Conservation (phyloP, 2,113 vertebrate genomes). For the Heliornis fulica region DNA sequence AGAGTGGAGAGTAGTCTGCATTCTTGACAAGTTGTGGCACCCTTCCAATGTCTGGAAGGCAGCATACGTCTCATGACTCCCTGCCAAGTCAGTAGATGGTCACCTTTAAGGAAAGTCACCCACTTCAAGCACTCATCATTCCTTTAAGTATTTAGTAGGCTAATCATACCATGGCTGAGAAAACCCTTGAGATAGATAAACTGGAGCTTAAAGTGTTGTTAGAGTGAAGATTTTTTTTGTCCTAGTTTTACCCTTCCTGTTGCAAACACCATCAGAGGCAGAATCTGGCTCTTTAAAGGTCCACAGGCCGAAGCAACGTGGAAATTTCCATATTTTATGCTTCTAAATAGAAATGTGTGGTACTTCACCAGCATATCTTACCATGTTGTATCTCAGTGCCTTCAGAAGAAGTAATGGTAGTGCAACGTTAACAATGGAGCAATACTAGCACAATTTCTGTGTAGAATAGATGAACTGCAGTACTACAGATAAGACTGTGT, state of each 20-base stretch:
- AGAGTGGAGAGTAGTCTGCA: too few species aligned
- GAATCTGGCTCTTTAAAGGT: neutral
- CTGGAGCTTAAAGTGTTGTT: neutral
- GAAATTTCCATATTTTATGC: neutral
- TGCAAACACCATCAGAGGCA: neutral
- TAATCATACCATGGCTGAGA: neutral
- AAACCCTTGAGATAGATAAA: neutral
- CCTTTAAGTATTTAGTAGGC: neutral
- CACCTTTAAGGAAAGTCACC: too few species aligned
- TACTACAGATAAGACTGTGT: neutral
- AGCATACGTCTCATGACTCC: too few species aligned
- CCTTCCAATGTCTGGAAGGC: too few species aligned
- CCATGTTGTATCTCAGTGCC: accelerated
- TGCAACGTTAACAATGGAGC: neutral
- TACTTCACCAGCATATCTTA: neutral
- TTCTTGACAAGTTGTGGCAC: too few species aligned
- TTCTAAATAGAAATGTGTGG: neutral
- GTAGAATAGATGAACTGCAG: neutral
- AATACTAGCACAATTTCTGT: neutral
- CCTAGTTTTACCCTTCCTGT: neutral
- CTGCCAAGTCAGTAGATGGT: too few species aligned
- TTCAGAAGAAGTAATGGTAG: neutral
- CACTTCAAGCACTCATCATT: too few species aligned
- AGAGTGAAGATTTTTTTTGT: neutral
- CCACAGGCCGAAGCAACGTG: neutral